Percentiles rank a stretch among this genome's conserved stretches.
These are phyloP conservation scores for Microctenopoma lineatum DNA, from an alignment of 2,797 vertebrate species.

Conservation along the genomic window DNA sequence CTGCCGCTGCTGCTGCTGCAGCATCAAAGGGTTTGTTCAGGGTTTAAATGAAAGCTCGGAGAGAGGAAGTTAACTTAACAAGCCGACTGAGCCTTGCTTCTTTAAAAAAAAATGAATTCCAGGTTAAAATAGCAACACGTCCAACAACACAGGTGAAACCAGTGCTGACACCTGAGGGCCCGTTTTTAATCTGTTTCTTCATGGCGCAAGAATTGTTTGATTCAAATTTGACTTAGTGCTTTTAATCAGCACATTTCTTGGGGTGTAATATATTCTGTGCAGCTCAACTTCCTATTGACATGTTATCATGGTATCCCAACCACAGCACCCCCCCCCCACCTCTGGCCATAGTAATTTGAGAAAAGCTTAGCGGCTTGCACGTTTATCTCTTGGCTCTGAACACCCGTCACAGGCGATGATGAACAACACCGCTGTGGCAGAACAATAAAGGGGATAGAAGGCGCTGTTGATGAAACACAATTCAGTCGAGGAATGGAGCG, in stretches of 20 bases:
- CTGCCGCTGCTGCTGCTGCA: constrained; percentile 6
- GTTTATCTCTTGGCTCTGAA: constrained; percentile 62
- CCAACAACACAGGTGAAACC: constrained; percentile 19
- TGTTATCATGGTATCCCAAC: neutral
- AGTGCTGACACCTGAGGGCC: constrained; percentile 5
- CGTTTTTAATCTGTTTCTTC: constrained; percentile 4
- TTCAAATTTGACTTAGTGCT: constrained; percentile 1
- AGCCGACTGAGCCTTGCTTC: constrained; percentile 9
- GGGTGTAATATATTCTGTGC: neutral
- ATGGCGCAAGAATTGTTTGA: constrained; percentile 23
- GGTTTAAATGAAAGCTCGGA: constrained; percentile 28
- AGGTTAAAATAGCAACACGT: constrained; percentile 21
- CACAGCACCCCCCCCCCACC: no score
- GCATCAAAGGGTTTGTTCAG: constrained; percentile 63
- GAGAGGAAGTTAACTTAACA: constrained; percentile 25
- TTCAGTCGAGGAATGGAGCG: constrained; percentile 55
- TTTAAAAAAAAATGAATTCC: constrained; percentile 14
- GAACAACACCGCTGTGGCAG: constrained; percentile 50
- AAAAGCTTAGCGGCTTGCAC: constrained; percentile 1
- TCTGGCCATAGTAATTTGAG: neutral
- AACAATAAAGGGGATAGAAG: constrained; percentile 71
- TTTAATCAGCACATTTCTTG: constrained; percentile 8
- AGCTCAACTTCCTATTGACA: neutral
- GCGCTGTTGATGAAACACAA: constrained; percentile 65
- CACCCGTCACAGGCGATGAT: constrained; percentile 62